These are phyloP conservation scores for Nerophis ophidion DNA, from an alignment of 2,113 vertebrate species.

Conservation along the genomic window DNA sequence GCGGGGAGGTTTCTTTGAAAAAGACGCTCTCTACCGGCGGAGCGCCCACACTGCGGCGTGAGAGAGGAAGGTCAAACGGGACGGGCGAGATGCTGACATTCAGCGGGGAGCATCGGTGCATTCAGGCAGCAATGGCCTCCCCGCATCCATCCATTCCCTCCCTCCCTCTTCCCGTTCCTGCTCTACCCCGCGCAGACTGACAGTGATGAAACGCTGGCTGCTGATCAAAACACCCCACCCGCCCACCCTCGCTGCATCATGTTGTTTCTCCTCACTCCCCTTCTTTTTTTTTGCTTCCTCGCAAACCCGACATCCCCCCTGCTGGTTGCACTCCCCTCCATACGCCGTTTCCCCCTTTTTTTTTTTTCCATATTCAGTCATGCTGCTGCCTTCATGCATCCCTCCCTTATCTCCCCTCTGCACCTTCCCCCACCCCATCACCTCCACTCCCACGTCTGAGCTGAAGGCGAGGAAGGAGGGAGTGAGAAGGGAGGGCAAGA, in stretches of 20 bases:
- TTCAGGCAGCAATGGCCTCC: conserved; percentile 56
- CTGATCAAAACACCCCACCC: conserved; percentile 71
- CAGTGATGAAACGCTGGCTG: conserved; percentile 66
- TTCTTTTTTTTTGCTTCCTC: conserved; percentile 20
- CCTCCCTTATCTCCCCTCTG: conserved; percentile 39
- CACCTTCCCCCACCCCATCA: conserved; percentile 25
- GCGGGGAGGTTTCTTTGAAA: conserved; percentile 17
- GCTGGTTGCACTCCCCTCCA: conserved; percentile 44
- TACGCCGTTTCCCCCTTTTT: background rate
- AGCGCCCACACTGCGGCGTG: conserved; percentile 27
- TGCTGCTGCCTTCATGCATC: conserved; percentile 39
- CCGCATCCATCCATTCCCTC: conserved; percentile 19
- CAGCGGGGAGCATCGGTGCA: conserved; percentile 64
- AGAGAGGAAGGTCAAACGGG: conserved; percentile 57
- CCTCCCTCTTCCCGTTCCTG: conserved; percentile 32
- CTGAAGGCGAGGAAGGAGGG: conserved; percentile 48
- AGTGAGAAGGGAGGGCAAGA: conserved; percentile 41
- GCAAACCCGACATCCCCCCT: conserved; percentile 29
- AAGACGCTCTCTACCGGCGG: conserved; percentile 56
- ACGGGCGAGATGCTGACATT: conserved; percentile 58
- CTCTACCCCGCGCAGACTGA: conserved; percentile 59
- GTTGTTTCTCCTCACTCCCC: conserved; percentile 19
- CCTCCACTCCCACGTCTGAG: conserved; percentile 63
- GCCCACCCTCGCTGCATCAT: conserved; percentile 36
- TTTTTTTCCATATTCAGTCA: conserved; percentile 36